Conservation (phyloP, 2,113 vertebrate species). For the Rhegmatorhina hoffmannsi region DNA sequence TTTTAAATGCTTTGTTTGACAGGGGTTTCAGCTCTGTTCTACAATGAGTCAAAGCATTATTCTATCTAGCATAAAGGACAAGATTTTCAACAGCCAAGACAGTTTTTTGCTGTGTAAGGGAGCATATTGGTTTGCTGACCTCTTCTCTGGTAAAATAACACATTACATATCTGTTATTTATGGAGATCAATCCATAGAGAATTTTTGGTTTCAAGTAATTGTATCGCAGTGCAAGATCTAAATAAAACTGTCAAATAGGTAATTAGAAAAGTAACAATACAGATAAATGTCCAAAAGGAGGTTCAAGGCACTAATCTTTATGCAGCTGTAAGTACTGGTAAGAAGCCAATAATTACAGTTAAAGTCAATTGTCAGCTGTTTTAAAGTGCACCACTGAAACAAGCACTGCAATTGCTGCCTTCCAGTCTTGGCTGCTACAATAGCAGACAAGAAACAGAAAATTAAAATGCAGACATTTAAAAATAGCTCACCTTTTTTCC, state of each 20-base stretch:
- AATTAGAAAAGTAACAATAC: conserved; percentile 57
- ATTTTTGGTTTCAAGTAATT: conserved; percentile 65
- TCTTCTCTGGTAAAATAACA: conserved; percentile 64
- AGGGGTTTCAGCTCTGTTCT: neutral
- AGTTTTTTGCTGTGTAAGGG: conserved; percentile 24
- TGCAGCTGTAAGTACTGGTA: conserved; percentile 66
- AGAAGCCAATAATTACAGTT: conserved; percentile 68
- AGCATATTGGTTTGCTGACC: conserved; percentile 66
- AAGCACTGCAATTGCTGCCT: conserved; percentile 6
- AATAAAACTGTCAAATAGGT: conserved; percentile 70
- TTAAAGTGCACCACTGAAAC: neutral
- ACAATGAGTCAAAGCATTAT: neutral
- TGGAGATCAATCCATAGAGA: conserved; percentile 54
- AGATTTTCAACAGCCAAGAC: neutral
- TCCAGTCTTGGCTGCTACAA: neutral
- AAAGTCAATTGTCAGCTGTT: conserved; percentile 45
- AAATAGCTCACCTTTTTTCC: neutral
- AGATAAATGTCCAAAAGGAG: conserved; percentile 60
- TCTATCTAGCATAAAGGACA: neutral
- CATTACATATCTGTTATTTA: conserved; percentile 69
- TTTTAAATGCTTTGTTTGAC: neutral
- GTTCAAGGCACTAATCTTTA: conserved; percentile 50
- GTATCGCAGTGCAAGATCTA: conserved; percentile 54
- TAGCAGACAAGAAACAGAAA: conserved; percentile 24
- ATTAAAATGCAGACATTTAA: conserved; percentile 29